A percentile compares a stretch with the other conserved stretches of the same genome.
phyloP scores from a whole-genome alignment of 1,140 invertebrate genomes.

The Agraylea sexmaculata region DNA sequence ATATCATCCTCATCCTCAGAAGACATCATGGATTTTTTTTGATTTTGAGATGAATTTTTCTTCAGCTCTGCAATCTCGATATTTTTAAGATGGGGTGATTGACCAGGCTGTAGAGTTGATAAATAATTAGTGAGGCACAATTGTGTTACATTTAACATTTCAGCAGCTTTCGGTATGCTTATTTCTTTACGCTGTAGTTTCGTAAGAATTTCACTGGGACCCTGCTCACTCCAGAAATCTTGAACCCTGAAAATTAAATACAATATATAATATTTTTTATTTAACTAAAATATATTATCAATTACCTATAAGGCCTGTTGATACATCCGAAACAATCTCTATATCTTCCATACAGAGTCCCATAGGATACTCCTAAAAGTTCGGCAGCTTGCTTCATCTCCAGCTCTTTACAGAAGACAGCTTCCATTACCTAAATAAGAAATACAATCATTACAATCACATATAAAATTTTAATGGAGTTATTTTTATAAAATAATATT shows the following conservation, averaged over 20 bases:
- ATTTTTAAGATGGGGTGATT: not conserved
- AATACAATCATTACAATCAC: no score
- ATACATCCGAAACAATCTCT: constrained; percentile 78
- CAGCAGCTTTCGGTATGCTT: constrained; percentile 54
- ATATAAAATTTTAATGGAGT: no score
- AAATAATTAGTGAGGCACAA: constrained; percentile 59
- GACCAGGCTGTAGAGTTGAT: not conserved
- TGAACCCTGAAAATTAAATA: constrained; percentile 44
- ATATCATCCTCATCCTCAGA: not conserved
- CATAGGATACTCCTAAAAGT: constrained; percentile 77
- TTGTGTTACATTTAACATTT: constrained; percentile 60
- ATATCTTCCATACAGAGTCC: constrained; percentile 77
- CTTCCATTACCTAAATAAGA: constrained; percentile 65
- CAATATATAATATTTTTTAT: constrained; percentile 9
- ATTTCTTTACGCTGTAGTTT: constrained; percentile 60
- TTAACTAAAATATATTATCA: not conserved
- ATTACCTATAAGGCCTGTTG: constrained; percentile 65
- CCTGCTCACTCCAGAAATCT: constrained; percentile 64
- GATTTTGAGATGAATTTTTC: not conserved
- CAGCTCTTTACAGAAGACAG: constrained; percentile 77
- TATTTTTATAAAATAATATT: constrained; percentile 14
- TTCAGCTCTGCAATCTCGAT: not conserved
- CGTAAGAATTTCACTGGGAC: constrained; percentile 55
- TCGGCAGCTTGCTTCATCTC: constrained; percentile 90
- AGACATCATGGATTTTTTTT: not conserved